Evolutionary conservation across 2,113 vertebrate species (phyloP).

Genomic region (Struthidea cinerea): DNA sequence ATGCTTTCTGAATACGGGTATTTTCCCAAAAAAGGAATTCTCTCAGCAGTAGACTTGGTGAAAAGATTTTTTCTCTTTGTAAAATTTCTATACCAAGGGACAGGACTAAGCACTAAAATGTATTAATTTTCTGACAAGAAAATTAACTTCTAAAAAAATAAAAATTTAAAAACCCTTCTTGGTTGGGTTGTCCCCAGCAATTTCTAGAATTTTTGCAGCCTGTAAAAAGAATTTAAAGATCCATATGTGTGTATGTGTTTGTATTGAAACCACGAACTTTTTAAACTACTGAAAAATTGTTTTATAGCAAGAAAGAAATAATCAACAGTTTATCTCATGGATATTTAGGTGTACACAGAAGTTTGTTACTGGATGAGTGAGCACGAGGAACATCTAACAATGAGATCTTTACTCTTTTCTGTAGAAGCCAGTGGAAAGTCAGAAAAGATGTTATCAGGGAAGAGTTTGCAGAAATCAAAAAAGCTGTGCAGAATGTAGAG

Average conservation of each 20-base stretch:
- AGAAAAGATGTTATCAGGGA: background rate
- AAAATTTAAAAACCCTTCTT: background rate
- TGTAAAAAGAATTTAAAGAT: background rate
- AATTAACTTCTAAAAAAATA: background rate
- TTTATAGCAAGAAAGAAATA: background rate
- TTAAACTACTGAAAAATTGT: background rate
- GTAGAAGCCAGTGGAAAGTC: background rate
- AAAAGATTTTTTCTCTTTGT: background rate
- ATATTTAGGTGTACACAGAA: background rate
- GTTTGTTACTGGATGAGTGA: background rate
- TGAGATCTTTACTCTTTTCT: background rate
- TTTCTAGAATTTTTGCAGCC: background rate
- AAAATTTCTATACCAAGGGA: background rate
- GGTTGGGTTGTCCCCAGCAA: background rate
- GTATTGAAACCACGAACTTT: background rate
- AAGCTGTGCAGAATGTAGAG: background rate
- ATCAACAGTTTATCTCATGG: background rate
- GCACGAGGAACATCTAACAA: background rate
- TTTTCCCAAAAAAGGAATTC: background rate
- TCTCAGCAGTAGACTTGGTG: background rate
- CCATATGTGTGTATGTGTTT: background rate
- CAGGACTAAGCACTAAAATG: background rate
- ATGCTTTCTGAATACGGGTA: background rate
- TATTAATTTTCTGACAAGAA: background rate
- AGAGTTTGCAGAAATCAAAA: background rate